Conservation (phyloP, 2,888 invertebrate genomes). For the Rotaria macrura region DNA sequence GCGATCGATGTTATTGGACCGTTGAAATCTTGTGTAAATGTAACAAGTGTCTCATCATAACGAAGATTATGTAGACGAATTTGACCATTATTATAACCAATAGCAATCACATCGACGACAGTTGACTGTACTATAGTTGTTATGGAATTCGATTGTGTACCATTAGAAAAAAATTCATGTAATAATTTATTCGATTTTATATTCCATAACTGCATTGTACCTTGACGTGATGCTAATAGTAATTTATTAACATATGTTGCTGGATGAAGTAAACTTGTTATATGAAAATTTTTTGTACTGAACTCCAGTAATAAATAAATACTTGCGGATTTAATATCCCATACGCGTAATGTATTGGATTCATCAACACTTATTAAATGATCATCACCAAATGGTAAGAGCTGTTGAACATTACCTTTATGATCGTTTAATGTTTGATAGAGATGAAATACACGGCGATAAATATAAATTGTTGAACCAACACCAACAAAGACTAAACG, state of each 20-base stretch:
- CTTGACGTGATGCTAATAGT: conserved; percentile 57
- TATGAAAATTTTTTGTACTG: conserved; percentile 60
- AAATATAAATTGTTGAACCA: conserved; percentile 43
- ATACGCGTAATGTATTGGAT: conserved; percentile 65
- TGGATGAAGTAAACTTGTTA: conserved; percentile 77
- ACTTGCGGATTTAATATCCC: conserved; percentile 67
- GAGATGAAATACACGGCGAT: conserved; percentile 49
- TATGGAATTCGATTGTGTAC: not conserved
- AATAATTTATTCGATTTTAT: conserved; percentile 52
- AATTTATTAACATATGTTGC: conserved; percentile 87
- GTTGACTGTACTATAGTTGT: conserved; percentile 57
- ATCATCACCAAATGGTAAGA: conserved; percentile 69
- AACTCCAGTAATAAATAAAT: conserved; percentile 42
- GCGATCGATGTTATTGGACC: conserved; percentile 71
- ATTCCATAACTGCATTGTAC: conserved; percentile 78
- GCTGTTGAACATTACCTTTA: conserved; percentile 60
- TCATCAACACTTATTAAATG: conserved; percentile 76
- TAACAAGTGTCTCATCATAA: conserved; percentile 68
- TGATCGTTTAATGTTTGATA: conserved; percentile 70
- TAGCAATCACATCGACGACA: conserved; percentile 77
- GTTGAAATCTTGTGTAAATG: conserved; percentile 74
- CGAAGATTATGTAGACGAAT: conserved; percentile 77
- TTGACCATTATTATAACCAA: conserved; percentile 70
- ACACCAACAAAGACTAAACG: conserved; percentile 69
- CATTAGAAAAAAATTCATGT: conserved; percentile 10